phyloP scores from a whole-genome alignment of 1,140 invertebrate species.

The Drosophila elegans region DNA sequence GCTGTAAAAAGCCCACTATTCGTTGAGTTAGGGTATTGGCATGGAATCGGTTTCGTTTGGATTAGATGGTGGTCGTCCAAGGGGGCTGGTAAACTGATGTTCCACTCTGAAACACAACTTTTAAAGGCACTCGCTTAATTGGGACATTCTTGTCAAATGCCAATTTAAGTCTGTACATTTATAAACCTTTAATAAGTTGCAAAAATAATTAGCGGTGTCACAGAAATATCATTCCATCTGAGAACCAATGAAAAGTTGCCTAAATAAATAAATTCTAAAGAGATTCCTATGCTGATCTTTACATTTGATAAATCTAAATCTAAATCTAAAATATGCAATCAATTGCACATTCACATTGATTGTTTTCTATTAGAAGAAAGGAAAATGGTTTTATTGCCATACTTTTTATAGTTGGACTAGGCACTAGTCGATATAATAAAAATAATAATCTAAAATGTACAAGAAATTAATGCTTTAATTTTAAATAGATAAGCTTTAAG shows the following conservation, averaged over 20 bases:
- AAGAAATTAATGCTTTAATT: no score
- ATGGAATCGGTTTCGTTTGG: slow-evolving; percentile 3
- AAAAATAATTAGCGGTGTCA: no score
- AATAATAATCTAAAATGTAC: no score
- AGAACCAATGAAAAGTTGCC: neutral
- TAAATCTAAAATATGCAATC: no score
- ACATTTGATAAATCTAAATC: no score
- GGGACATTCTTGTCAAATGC: slow-evolving; percentile 11
- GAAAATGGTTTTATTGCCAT: no score
- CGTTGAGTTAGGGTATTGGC: slow-evolving; percentile 14
- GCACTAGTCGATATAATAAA: no score
- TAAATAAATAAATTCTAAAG: neutral
- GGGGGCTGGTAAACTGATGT: neutral
- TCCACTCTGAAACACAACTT: neutral
- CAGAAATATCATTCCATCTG: neutral
- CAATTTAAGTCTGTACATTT: neutral
- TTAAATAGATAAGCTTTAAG: no score
- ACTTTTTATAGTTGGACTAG: no score
- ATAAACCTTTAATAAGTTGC: neutral
- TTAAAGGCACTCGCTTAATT: neutral
- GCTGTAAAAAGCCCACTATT: slow-evolving; percentile 51
- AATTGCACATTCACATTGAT: no score
- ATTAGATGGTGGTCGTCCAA: neutral
- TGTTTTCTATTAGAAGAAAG: no score
- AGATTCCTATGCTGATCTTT: no score